Conservation (phyloP, 2,888 invertebrate genomes). For the Nephrotoma guestfalica region DNA sequence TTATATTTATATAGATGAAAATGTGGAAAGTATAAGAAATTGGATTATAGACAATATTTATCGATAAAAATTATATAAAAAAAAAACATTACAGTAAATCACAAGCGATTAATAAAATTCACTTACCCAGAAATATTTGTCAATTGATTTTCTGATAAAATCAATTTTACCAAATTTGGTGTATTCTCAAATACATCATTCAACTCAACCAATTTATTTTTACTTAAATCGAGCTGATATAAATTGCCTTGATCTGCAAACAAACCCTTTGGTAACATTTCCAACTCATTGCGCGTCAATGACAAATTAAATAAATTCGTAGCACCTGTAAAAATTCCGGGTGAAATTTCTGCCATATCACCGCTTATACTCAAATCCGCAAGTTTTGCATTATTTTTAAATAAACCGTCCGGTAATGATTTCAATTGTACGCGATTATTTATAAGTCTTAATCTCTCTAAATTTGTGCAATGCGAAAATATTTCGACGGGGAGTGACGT, state of each 20-base stretch:
- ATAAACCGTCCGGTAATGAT: constrained; percentile 41
- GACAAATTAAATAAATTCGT: constrained; percentile 41
- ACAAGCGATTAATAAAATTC: constrained; percentile 11
- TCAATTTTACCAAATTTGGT: constrained; percentile 40
- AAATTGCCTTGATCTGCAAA: constrained; percentile 49
- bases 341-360: constrained; percentile 42
- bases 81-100: neutral
- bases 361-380: constrained; percentile 40
- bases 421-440: constrained; percentile 43
- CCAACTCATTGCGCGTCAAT: constrained; percentile 42
- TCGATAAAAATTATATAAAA: neutral
- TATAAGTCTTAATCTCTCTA: constrained; percentile 39
- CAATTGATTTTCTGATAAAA: constrained; percentile 50
- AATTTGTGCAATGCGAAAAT: constrained; percentile 38
- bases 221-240: constrained; percentile 44
- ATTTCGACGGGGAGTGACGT: constrained; percentile 43
- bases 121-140: constrained; percentile 42
- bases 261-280: constrained; percentile 40
- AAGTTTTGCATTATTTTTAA: constrained; percentile 43
- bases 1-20: neutral
- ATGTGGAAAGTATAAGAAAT: neutral
- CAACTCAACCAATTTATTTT: constrained; percentile 45
- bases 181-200: constrained; percentile 45
- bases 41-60: neutral
- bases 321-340: constrained; percentile 46